Evolutionary conservation across 1,140 invertebrate species (phyloP).

Genomic region (Prorops nasuta): DNA sequence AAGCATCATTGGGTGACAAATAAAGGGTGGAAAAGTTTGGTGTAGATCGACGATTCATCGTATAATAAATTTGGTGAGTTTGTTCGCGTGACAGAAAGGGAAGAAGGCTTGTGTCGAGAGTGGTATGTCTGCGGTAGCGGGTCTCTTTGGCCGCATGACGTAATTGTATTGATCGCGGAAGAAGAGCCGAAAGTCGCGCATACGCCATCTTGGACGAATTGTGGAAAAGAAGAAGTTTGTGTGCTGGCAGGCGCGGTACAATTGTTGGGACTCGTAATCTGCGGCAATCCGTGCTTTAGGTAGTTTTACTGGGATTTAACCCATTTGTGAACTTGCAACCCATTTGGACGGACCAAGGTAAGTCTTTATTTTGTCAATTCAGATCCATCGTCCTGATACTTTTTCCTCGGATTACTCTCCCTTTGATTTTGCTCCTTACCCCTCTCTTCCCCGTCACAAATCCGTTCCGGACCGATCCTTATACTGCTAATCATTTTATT

Average conservation of each 20-base stretch:
- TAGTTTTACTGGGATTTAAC: slow-evolving; percentile 58
- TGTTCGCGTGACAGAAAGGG: background rate
- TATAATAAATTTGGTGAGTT: slow-evolving; percentile 2
- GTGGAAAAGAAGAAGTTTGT: slow-evolving; percentile 51
- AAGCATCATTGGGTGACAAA: background rate
- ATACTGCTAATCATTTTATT: slow-evolving; percentile 22
- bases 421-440: too few relatives aligned
- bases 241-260: slow-evolving; percentile 45
- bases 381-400: slow-evolving; percentile 1
- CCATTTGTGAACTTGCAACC: slow-evolving; percentile 63
- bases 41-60: background rate
- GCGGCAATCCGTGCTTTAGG: slow-evolving; percentile 58
- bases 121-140: slow-evolving; percentile 16
- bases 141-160: slow-evolving; percentile 54
- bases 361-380: slow-evolving; percentile 40
- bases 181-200: slow-evolving; percentile 50
- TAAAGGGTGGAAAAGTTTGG: background rate
- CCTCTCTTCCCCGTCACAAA: slow-evolving; percentile 13
- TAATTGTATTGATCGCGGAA: slow-evolving; percentile 64
- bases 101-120: background rate
- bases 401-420: slow-evolving; percentile 13
- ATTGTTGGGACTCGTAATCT: slow-evolving; percentile 50
- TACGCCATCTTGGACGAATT: slow-evolving; percentile 60
- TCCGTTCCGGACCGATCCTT: slow-evolving; percentile 14
- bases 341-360: slow-evolving; percentile 71